Conservation (phyloP, 2,113 vertebrate species). For the Noturus placidus region DNA sequence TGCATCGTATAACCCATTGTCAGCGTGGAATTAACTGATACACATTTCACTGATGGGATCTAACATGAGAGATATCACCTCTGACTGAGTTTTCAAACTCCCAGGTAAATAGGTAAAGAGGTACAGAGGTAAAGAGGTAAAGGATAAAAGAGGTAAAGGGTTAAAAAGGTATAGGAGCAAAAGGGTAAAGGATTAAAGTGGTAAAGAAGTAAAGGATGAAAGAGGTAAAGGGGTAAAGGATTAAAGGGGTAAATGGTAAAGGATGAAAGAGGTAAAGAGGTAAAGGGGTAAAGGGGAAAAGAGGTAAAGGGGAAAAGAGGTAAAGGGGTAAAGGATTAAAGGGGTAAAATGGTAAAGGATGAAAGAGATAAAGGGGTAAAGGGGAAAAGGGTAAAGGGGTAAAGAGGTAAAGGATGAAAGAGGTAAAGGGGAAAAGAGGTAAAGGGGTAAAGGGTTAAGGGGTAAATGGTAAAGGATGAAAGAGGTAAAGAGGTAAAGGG, state of each 20-base stretch:
- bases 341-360: background rate
- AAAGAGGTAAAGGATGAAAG: no score
- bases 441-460: no score
- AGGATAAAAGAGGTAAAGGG: no score
- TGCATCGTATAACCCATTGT: background rate
- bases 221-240: background rate
- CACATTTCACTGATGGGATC: background rate
- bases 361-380: background rate
- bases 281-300: background rate
- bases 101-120: background rate
- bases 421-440: no score
- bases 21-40: background rate
- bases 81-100: background rate
- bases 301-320: background rate
- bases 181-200: no score
- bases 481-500: no score
- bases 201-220: background rate
- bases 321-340: background rate
- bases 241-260: no score
- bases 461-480: no score
- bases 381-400: no score
- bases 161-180: no score
- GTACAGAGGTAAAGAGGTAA: background rate
- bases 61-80: background rate
- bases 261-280: background rate